phyloP scores from a whole-genome alignment of 2,797 vertebrate species.

The Hemibagrus guttatus region DNA sequence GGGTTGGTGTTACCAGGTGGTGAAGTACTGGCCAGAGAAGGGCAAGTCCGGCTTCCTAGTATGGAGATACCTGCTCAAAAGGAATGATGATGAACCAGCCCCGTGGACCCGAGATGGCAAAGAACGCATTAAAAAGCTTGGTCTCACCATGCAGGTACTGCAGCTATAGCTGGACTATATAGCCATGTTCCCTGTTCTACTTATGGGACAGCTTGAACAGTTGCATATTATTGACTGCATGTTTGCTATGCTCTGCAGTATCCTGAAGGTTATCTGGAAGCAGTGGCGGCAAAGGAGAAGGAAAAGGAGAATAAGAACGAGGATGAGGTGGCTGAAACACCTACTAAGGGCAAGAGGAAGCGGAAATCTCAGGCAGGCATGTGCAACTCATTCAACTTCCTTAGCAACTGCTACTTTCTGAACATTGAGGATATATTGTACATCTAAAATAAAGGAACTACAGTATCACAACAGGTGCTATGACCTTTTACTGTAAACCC shows the following conservation, averaged over 20 bases:
- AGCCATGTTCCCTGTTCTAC: background rate
- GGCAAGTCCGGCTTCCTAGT: constrained; percentile 97
- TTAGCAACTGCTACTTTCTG: background rate
- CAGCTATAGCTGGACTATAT: background rate
- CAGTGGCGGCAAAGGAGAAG: constrained; percentile 83
- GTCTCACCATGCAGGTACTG: constrained; percentile 90
- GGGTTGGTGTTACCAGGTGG: constrained; percentile 74
- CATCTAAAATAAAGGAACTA: background rate
- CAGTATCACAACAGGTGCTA: background rate
- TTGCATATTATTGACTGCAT: background rate
- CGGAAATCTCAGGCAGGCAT: constrained; percentile 76
- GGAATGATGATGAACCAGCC: constrained; percentile 90
- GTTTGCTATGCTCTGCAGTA: constrained; percentile 74
- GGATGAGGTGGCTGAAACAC: constrained; percentile 71
- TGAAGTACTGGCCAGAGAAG: constrained; percentile 95
- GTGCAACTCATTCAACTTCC: constrained; percentile 52
- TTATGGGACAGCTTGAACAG: background rate
- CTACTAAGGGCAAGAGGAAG: constrained; percentile 82
- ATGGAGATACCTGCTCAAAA: constrained; percentile 91
- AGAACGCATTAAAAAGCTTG: constrained; percentile 90
- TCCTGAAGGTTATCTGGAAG: constrained; percentile 93
- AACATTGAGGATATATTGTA: background rate
- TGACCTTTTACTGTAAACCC: background rate
- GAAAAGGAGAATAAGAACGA: constrained; percentile 79
- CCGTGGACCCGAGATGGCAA: constrained; percentile 96